phyloP scores from a whole-genome alignment of 2,113 vertebrate genomes.

The Lagenorhynchus albirostris region DNA sequence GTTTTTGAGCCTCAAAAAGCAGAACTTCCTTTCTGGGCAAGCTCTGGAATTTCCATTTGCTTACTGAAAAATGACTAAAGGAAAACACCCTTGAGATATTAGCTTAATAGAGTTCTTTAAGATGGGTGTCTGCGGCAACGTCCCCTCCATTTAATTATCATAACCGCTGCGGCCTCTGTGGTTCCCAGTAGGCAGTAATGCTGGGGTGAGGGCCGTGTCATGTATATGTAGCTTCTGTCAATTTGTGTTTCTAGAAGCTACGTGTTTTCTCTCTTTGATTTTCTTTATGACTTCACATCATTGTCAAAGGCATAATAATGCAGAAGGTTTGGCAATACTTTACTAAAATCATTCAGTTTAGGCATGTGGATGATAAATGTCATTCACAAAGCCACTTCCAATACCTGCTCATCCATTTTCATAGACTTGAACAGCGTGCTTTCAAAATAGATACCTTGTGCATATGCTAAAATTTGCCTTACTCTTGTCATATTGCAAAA shows the following conservation, averaged over 20 bases:
- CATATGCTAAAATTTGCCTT: not conserved
- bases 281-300: not conserved
- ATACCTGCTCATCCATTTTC: not conserved
- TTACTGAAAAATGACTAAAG: not conserved
- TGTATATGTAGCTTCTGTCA: rapidly evolving
- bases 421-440: not conserved
- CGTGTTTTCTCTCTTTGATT: not conserved
- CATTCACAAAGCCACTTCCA: not conserved
- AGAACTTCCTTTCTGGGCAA: not conserved
- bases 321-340: not conserved
- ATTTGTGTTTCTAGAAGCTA: not conserved
- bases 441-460: not conserved
- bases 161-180: rapidly evolving
- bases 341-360: not conserved
- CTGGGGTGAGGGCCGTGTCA: rapidly evolving
- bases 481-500: not conserved
- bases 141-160: rapidly evolving
- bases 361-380: not conserved
- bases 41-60: not conserved
- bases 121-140: not conserved
- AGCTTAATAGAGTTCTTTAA: not conserved
- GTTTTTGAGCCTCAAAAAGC: not conserved
- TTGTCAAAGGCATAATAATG: not conserved
- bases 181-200: rapidly evolving
- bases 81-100: not conserved